Conservation (phyloP, 2,113 vertebrate species). For the Noturus placidus region DNA sequence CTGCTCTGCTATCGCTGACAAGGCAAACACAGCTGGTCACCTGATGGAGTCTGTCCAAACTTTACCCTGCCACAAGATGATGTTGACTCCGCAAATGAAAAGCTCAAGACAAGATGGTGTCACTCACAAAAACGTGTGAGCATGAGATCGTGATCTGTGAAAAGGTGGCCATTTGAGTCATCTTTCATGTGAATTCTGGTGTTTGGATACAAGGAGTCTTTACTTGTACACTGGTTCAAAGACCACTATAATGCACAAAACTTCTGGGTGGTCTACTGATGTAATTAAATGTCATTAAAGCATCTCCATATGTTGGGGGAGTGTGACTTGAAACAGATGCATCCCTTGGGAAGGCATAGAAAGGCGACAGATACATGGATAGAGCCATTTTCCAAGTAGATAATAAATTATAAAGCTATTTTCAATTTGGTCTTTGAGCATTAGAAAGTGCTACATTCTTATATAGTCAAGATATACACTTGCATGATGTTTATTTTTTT, state of each 20-base stretch:
- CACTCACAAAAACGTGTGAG: neutral
- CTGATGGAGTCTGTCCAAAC: slow-evolving; percentile 56
- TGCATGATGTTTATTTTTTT: neutral
- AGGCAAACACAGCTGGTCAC: slow-evolving; percentile 68
- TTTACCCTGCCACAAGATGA: slow-evolving; percentile 43
- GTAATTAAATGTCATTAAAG: slow-evolving; percentile 58
- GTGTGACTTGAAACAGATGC: slow-evolving; percentile 66
- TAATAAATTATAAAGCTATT: neutral
- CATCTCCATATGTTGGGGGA: slow-evolving; percentile 58
- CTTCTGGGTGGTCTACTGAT: slow-evolving; percentile 75
- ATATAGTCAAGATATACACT: neutral
- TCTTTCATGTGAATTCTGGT: slow-evolving; percentile 17
- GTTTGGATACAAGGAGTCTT: slow-evolving; percentile 49
- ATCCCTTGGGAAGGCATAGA: slow-evolving; percentile 35
- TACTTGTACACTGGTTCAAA: slow-evolving; percentile 44
- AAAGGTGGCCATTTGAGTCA: slow-evolving; percentile 16
- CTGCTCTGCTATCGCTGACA: slow-evolving; percentile 45
- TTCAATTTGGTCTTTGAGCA: neutral
- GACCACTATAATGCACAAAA: slow-evolving; percentile 59
- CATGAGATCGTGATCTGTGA: neutral
- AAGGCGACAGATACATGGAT: slow-evolving; percentile 18
- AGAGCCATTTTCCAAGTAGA: slow-evolving; percentile 38
- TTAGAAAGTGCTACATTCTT: neutral
- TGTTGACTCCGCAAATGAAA: slow-evolving; percentile 18
- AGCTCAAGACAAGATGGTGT: neutral